Base-by-base conservation (phyloP, 2,888 invertebrate genomes). In the Eremobia ochroleuca region DNA sequence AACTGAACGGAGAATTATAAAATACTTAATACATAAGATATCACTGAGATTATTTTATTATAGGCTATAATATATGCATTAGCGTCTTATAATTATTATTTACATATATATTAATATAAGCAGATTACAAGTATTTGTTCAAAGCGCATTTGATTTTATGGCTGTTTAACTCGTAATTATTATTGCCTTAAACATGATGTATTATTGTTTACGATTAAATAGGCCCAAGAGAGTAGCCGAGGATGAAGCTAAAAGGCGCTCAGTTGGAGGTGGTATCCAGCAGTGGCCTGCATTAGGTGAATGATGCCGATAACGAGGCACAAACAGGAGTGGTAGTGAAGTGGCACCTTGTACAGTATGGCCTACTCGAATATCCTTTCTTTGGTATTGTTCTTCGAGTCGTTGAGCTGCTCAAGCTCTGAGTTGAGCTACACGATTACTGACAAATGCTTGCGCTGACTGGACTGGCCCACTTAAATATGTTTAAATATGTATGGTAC, bases 41-140 rank as follows among this genome's bases (percentile, higher is more conserved):
- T 25, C 52, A 52, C 25, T 4, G 62, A 73, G 67, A 86, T 83
- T 64, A 85, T 85, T 82, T 83, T 86, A 86, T 77, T 77, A 66
- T 46, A 65, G 13, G 49, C 18, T 62, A 67, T 82, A 70, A 76
- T 80, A 69, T 82, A 62, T 71, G 76, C 52, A 73, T 76, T 76
- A 73, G 28, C 71, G 28, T 31, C 25, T 70, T 82, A 76, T 73
- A n/a, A 34, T 85, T 70, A 82, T 83, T 85, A 76, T 82, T 85
- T 76, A 86, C 77, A 71, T 82, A 49, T 68, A 31, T 40, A 75
- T 78, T 78, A 78, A 31, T 21, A 34, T 64, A 40, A 28, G 61
- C 55, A 58, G 58, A 79, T 82, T 73, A 82, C 46, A 34, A 49
- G 68, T 67, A 79, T 61, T 65, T 70, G 73, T 70, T 70, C 40